phyloP scores from a whole-genome alignment of 2,888 invertebrate genomes.

The Tromatobia lineatoria region DNA sequence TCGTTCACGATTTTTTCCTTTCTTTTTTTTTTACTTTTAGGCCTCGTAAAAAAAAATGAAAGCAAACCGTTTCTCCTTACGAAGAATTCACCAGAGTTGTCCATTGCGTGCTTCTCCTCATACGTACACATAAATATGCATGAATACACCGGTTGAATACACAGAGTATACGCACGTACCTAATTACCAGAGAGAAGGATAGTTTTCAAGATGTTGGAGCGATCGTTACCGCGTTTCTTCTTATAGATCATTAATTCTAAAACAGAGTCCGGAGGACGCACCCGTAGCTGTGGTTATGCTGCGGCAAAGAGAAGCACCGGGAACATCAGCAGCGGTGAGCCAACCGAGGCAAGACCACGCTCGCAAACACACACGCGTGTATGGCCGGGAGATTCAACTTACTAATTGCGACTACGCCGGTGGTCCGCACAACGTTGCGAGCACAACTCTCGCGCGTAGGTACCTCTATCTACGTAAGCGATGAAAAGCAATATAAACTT shows the following conservation, averaged over 20 bases:
- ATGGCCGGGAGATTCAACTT: conserved; percentile 80
- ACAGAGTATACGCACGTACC: conserved; percentile 49
- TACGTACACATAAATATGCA: conserved; percentile 35
- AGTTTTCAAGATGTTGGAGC: conserved; percentile 66
- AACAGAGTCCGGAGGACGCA: conserved; percentile 71
- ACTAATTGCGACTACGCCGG: conserved; percentile 83
- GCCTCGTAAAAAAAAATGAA: not conserved
- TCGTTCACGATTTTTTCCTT: not conserved
- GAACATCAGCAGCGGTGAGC: conserved; percentile 48
- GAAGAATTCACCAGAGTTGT: not conserved
- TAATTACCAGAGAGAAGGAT: conserved; percentile 67
- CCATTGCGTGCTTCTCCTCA: conserved; percentile 10
- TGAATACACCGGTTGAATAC: conserved; percentile 19
- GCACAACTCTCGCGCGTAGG: conserved; percentile 52
- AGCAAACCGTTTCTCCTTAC: conserved; percentile 7
- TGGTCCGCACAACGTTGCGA: conserved; percentile 74
- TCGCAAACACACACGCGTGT: conserved; percentile 71
- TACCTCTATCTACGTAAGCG: conserved; percentile 70
- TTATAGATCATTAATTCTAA: conserved; percentile 79
- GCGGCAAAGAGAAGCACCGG: conserved; percentile 64
- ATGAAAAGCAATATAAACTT: conserved; percentile 79
- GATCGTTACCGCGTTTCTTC: conserved; percentile 78
- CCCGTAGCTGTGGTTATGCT: conserved; percentile 13
- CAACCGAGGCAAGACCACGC: conserved; percentile 52
- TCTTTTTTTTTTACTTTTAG: not conserved